Evolutionary conservation across 2,797 vertebrate genomes (phyloP), one percentile per base, ranked within the genome.

Genomic region (Sciaenops ocellatus): DNA sequence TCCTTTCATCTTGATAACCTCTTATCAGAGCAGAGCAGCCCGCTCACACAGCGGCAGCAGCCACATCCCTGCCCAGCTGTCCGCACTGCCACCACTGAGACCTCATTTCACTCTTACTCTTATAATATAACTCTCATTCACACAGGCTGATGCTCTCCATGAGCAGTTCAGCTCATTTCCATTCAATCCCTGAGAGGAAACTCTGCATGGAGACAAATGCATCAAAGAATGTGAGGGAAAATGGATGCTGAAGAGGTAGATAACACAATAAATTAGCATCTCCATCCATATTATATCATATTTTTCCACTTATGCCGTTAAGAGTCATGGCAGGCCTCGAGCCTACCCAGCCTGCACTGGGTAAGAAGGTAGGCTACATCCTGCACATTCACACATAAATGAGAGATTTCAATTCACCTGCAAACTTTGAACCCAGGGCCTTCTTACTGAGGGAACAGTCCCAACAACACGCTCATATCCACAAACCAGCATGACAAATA

Each of bases 21-120:
- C 93, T 96, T 96, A 96, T 96, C 95, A 92, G 84, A 68, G 90
- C 88, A 78, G 81, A 90, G 89, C 95, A 96, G 95, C 86, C 85
- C 55, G 54, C 74, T 76, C 82, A 6, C 79, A 60, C 65, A 76
- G 80, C 65, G 44, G 79, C 90, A 79, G 83, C 89, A 82, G 91
- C 93, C 94, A 90, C 93, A 89, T 93, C 95, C 94, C 94, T 90
- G 84, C 87, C 82, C 86, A 78, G 89, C 89, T 88, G 85, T 85
- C 87, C 82, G 47, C 44, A 12, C 52, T 46, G 78, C 80, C 78
- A 79, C 77, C 77, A 55, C 26, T 13, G 34, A 78, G 41, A 59
- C 34, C 76, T 80, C 79, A 42, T 74, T 69, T 74, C 81, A 60
- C 65, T 71, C 47, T 50, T 30, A 18, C 22, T 42, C 42, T 70